A percentile compares a stretch with the other conserved stretches of the same genome.
Evolutionary conservation across 2,113 vertebrate species (phyloP).

Genomic region (Neodontobutis hainanensis): DNA sequence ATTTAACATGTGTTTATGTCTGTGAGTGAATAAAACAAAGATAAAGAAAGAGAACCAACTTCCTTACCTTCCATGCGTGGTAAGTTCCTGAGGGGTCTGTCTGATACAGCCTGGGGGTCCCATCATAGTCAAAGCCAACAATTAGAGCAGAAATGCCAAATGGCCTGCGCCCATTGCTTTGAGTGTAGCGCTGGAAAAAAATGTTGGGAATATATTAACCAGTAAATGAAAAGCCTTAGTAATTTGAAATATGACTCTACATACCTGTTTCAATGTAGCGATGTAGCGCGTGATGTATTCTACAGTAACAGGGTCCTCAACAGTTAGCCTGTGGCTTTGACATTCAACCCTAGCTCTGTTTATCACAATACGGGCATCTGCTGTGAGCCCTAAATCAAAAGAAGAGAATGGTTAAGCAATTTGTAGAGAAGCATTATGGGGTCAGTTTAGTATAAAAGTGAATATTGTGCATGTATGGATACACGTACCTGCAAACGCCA

Average conservation of each 20-base stretch:
- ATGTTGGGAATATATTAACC: background rate
- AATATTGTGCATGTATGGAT: too few relatives aligned
- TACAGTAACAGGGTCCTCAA: slow-evolving; percentile 89
- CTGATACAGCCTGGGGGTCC: slow-evolving; percentile 84
- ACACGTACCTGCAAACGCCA: slow-evolving; percentile 83
- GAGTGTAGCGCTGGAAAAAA: slow-evolving; percentile 77
- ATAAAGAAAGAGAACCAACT: background rate
- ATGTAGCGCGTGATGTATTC: slow-evolving; percentile 92
- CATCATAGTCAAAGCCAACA: slow-evolving; percentile 84
- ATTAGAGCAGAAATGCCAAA: slow-evolving; percentile 86
- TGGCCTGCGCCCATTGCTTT: slow-evolving; percentile 84
- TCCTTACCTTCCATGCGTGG: slow-evolving; percentile 84
- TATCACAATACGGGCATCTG: slow-evolving; percentile 88
- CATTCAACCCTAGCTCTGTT: slow-evolving; percentile 89
- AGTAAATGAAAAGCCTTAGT: background rate
- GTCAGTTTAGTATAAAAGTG: too few relatives aligned
- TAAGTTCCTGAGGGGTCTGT: slow-evolving; percentile 86
- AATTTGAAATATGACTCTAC: background rate
- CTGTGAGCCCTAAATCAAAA: slow-evolving; percentile 81
- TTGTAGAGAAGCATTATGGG: background rate
- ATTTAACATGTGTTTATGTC: background rate
- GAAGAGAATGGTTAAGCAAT: background rate
- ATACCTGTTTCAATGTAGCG: slow-evolving; percentile 89
- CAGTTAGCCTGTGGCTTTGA: slow-evolving; percentile 88
- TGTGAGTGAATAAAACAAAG: background rate